Evolutionary conservation across 2,113 vertebrate species (phyloP).

Genomic region (Origma solitaria): DNA sequence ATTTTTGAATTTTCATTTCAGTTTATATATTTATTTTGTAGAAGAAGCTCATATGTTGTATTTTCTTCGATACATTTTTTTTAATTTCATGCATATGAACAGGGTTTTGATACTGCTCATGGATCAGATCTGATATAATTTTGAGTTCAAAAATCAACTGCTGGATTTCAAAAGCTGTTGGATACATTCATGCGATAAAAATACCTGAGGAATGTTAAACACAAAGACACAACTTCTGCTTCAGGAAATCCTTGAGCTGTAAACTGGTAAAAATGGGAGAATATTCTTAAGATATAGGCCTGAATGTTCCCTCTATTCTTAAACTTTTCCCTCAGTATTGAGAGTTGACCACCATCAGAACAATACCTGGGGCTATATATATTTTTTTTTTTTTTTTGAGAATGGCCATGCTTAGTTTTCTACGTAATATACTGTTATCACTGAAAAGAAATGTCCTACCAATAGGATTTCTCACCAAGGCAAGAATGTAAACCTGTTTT

Average conservation of each 20-base stretch:
- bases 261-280: background rate
- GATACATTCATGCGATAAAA: background rate
- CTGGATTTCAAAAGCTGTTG: background rate
- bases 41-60: background rate
- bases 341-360: background rate
- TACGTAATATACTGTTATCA: background rate
- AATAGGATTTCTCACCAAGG: background rate
- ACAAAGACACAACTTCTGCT: background rate
- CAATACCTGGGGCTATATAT: background rate
- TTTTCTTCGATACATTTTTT: background rate
- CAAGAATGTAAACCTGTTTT: background rate
- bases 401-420: background rate
- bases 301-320: background rate
- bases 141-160: background rate
- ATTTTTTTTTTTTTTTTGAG: background rate
- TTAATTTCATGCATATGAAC: background rate
- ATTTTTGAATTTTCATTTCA: constrained; percentile 5
- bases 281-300: background rate
- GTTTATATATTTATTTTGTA: background rate
- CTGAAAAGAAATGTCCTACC: background rate
- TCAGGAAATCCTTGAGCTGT: background rate
- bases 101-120: background rate
- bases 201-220: background rate
- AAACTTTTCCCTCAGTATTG: background rate
- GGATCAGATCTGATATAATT: background rate